phyloP scores from a whole-genome alignment of 2,888 invertebrate species.

The Metopia argyrocephala region DNA sequence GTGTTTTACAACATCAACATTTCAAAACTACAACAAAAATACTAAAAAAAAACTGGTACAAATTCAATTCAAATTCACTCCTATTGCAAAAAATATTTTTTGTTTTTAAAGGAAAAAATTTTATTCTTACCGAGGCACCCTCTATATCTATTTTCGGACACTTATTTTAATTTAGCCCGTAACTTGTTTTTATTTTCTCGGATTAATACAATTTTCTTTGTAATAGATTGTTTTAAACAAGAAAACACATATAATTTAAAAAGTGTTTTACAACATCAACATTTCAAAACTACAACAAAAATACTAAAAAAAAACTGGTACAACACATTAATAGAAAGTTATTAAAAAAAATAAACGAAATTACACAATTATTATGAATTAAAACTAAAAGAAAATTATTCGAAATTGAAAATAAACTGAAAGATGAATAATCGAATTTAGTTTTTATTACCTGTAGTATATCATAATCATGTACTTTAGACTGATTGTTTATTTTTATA shows the following conservation, averaged over 20 bases:
- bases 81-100: too few species aligned
- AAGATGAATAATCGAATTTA: conserved; percentile 24
- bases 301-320: not conserved
- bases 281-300: not conserved
- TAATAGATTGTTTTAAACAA: too few species aligned
- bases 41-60: not conserved
- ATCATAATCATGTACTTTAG: conserved; percentile 78
- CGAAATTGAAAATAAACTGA: conserved; percentile 17
- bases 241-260: not conserved
- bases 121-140: too few species aligned
- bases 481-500: conserved; percentile 73
- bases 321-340: too few species aligned
- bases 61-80: too few species aligned
- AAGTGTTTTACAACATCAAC: not conserved
- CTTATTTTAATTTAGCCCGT: too few species aligned
- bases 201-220: too few species aligned
- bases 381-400: conserved; percentile 30
- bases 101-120: too few species aligned
- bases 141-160: too few species aligned
- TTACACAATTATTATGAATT: conserved; percentile 15
- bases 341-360: not conserved
- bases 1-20: not conserved
- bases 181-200: too few species aligned
- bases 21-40: not conserved
- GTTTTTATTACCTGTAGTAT: conserved; percentile 77